These are phyloP conservation scores for Apocheima hispidaria DNA, from an alignment of 2,888 invertebrate species.

Conservation along the genomic window DNA sequence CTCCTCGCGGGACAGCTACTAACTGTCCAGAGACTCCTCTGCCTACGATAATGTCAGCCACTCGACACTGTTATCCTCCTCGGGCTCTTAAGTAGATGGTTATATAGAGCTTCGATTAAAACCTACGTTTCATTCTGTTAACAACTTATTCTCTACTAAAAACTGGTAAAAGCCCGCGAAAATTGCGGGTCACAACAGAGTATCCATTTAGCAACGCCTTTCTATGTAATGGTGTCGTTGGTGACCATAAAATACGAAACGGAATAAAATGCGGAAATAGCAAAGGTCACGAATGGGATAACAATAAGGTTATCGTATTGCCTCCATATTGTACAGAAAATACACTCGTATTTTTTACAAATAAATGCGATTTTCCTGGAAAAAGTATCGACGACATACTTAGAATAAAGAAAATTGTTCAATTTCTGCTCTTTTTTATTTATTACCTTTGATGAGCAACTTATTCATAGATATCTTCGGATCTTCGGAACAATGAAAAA, in stretches of 20 bases:
- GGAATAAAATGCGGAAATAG: conserved; percentile 58
- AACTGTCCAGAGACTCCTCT: too few relatives aligned
- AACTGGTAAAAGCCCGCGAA: too few relatives aligned
- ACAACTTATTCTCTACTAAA: too few relatives aligned
- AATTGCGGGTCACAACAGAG: too few relatives aligned
- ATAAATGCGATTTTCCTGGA: conserved; percentile 43
- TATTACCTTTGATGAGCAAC: not conserved
- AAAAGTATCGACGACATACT: conserved; percentile 9
- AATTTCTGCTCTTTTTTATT: not conserved
- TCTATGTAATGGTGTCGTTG: conserved; percentile 43
- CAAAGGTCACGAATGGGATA: conserved; percentile 62
- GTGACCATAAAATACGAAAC: conserved; percentile 53
- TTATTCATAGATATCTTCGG: not conserved
- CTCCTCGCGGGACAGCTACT: too few relatives aligned
- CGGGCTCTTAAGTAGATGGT: too few relatives aligned
- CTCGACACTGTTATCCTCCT: too few relatives aligned
- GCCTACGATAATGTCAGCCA: too few relatives aligned
- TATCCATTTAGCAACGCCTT: not conserved
- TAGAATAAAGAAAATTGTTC: not conserved
- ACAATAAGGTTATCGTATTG: conserved; percentile 66
- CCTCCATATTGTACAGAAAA: conserved; percentile 47
- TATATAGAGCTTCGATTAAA: too few relatives aligned
- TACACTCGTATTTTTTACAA: conserved; percentile 56
- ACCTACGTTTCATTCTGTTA: too few relatives aligned
- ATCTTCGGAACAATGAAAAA: too few relatives aligned